Conservation (phyloP, 2,888 invertebrate species). For the Eucriotettix oculatus region DNA sequence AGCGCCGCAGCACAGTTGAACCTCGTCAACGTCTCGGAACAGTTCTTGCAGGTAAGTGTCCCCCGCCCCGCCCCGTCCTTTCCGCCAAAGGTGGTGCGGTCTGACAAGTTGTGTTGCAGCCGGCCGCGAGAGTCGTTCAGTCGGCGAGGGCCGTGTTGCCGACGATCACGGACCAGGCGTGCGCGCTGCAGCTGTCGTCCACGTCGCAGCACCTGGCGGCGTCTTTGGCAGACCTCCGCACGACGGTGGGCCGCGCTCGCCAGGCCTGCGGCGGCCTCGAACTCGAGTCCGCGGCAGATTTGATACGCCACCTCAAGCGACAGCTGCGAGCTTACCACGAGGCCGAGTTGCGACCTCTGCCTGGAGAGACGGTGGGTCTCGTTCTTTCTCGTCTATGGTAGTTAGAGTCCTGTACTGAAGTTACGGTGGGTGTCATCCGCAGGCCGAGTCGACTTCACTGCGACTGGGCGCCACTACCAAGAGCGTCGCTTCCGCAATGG, state of each 20-base stretch:
- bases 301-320: constrained; percentile 59
- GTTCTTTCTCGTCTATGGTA: background rate
- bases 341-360: constrained; percentile 61
- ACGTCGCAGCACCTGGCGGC: constrained; percentile 50
- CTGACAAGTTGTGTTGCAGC: too few relatives aligned
- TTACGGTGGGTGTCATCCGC: too few relatives aligned
- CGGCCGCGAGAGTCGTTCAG: constrained; percentile 52
- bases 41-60: constrained; percentile 57
- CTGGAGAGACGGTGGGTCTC: constrained; percentile 55
- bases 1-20: constrained; percentile 60
- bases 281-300: constrained; percentile 63
- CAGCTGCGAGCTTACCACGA: constrained; percentile 68
- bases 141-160: constrained; percentile 70
- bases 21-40: constrained; percentile 68
- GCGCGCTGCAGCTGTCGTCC: constrained; percentile 55
- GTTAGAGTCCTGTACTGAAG: too few relatives aligned
- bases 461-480: constrained; percentile 47
- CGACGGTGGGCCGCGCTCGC: constrained; percentile 39
- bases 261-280: constrained; percentile 66
- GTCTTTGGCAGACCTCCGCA: constrained; percentile 45
- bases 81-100: too few relatives aligned
- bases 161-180: constrained; percentile 59
- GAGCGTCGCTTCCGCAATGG: constrained; percentile 65
- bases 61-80: too few relatives aligned
- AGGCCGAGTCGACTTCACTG: constrained; percentile 38